A percentile compares a stretch with the other conserved stretches of the same genome.
Conservation (phyloP, 2,888 invertebrate genomes). For the Acanthacorydalis orientalis region DNA sequence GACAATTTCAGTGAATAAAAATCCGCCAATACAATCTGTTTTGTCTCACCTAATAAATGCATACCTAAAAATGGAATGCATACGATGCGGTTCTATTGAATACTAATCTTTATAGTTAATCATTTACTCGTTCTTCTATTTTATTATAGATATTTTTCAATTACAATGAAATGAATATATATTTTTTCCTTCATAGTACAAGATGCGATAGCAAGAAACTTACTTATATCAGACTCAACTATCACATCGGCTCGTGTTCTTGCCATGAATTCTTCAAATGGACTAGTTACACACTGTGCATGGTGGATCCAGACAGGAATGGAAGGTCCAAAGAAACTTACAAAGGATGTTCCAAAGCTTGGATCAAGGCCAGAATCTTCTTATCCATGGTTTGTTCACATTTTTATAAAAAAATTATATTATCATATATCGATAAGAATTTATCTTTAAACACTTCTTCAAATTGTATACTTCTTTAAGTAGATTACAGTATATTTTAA, state of each 20-base stretch:
- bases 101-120: too few relatives aligned
- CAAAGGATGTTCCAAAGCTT: constrained; percentile 25
- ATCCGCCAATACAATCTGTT: too few relatives aligned
- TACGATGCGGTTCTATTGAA: too few relatives aligned
- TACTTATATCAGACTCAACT: constrained; percentile 42
- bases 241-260: constrained; percentile 41
- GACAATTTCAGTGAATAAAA: too few relatives aligned
- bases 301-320: constrained; percentile 40
- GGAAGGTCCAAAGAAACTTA: constrained; percentile 23
- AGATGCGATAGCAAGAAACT: constrained; percentile 55
- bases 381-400: constrained; percentile 44
- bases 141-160: not conserved
- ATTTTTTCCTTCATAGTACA: constrained; percentile 27
- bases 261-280: constrained; percentile 42
- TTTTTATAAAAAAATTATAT: too few relatives aligned
- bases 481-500: too few relatives aligned
- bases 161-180: not conserved
- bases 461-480: too few relatives aligned
- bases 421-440: too few relatives aligned
- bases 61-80: too few relatives aligned
- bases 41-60: too few relatives aligned
- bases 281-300: constrained; percentile 35
- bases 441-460: too few relatives aligned
- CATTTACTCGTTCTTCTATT: too few relatives aligned
- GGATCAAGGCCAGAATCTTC: constrained; percentile 49